Conservation (phyloP, 1,140 invertebrate species). For the Musca vetustissima region DNA sequence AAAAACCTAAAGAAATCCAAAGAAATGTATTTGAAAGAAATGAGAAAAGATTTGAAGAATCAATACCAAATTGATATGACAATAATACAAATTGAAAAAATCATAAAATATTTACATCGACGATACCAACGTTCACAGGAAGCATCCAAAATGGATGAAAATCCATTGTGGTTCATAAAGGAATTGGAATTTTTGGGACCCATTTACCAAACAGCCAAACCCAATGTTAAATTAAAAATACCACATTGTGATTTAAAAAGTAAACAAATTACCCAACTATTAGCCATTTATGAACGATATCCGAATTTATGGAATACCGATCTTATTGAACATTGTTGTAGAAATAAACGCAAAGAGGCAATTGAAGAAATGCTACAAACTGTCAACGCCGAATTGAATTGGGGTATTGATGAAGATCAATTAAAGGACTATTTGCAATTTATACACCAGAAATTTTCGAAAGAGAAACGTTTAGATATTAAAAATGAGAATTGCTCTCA, state of each 20-base stretch:
- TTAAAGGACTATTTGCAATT: constrained; percentile 7
- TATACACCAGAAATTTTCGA: constrained; percentile 11
- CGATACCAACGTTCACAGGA: no score
- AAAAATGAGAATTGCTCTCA: neutral
- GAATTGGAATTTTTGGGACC: neutral
- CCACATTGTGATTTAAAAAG: neutral
- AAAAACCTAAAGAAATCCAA: no score
- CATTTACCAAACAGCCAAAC: neutral
- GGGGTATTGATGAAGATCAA: neutral
- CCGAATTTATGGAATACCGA: constrained; percentile 22
- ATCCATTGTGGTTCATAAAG: neutral
- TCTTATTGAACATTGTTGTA: constrained; percentile 13
- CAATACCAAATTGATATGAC: neutral
- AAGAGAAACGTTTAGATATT: constrained; percentile 4
- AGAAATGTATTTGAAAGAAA: neutral
- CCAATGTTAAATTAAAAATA: neutral
- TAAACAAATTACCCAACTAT: constrained; percentile 4
- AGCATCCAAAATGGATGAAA: neutral
- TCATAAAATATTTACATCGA: no score
- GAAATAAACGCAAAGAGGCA: constrained; percentile 12
- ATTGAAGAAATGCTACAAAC: neutral
- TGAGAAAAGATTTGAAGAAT: neutral
- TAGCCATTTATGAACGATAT: constrained; percentile 5
- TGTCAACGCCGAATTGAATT: neutral
- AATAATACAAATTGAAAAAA: neutral